Base-by-base conservation (phyloP, 2,888 invertebrate genomes). In the Synanthedon myopaeformis region DNA sequence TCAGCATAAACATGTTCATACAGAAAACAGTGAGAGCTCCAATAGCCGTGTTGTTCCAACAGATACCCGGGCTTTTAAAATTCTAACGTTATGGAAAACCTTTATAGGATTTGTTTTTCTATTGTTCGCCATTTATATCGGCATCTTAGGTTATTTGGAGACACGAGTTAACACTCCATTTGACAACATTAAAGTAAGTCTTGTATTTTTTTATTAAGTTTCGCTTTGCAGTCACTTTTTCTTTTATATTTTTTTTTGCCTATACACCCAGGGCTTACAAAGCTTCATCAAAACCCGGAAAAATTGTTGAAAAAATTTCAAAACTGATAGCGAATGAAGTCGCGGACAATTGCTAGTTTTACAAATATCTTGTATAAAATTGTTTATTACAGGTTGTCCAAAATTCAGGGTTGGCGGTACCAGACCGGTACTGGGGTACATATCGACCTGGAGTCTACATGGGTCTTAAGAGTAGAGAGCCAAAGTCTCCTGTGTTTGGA, bases 391-490 rank as follows among this genome's bases (percentile, higher is more conserved):
- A 94, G 93, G 92, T 95, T 61, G 94, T 96, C 0, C 62, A 72
- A 52, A 86, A 89, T 52, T 86, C 90, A n/a, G 94, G 94, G 0
- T 70, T 94, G 48, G 91, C 92, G 52, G 90, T 93, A 3, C 92
- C 93, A 0, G 93, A 94, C 11, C 89, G 92, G 49, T 96, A 93
- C 80, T 99, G 99, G 99, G 99, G 99, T 8, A 92, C 94, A 0
- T 99, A 98, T 76, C 81, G 97, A 23, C 92, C 97, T 0, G 94
- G 95, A 0, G 90, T 92, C 2, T 98, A 98, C 78, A 93, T 98
- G 76, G 98, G 97, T 0, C 81, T 99, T 72, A 96, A 97, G 82
- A 96, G 96, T 0, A 87, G 98, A 53, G 95, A 96, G 72, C 95
- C 96, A 0, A 87, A 92, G 54, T 97, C 98, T 0, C 90, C 97